phyloP scores from a whole-genome alignment of 2,113 vertebrate species.

The Tor tambroides region DNA sequence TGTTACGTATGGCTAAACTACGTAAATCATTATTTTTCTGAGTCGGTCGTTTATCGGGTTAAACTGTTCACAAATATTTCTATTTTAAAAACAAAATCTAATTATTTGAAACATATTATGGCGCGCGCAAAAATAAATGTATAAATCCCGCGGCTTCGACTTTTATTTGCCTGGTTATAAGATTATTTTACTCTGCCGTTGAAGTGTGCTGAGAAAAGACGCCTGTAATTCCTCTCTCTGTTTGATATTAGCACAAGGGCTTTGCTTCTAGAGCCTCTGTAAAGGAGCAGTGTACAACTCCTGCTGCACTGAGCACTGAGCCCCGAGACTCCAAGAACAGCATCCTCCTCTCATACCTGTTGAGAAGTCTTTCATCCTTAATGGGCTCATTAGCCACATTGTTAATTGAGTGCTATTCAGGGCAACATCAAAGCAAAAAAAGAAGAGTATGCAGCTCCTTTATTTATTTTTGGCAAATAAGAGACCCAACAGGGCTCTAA shows the following conservation, averaged over 20 bases:
- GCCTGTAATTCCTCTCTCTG: constrained; percentile 72
- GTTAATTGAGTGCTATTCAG: constrained; percentile 81
- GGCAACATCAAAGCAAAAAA: constrained; percentile 78
- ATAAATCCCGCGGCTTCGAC: constrained; percentile 17
- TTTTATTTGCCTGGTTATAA: constrained; percentile 40
- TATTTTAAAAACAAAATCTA: neutral
- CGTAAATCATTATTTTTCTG: neutral
- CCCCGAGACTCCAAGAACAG: constrained; percentile 72
- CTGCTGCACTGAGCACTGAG: constrained; percentile 72
- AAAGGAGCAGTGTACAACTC: constrained; percentile 70
- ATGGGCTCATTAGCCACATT: constrained; percentile 82
- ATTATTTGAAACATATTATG: neutral
- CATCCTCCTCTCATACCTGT: constrained; percentile 79
- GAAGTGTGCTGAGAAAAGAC: constrained; percentile 59
- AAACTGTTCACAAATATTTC: neutral
- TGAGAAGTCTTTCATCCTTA: constrained; percentile 83
- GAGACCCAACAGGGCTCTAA: constrained; percentile 62
- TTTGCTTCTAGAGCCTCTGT: constrained; percentile 74
- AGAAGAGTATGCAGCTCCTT: constrained; percentile 76
- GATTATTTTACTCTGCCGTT: constrained; percentile 39
- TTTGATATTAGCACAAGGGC: constrained; percentile 65
- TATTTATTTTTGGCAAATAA: constrained; percentile 69
- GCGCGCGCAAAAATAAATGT: constrained; percentile 16
- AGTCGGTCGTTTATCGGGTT: constrained; percentile 6
- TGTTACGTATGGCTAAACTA: neutral